A percentile compares a stretch with the other conserved stretches of the same genome.
These are phyloP conservation scores for Suncus etruscus DNA, from an alignment of 2,113 vertebrate genomes.

Conservation along the genomic window DNA sequence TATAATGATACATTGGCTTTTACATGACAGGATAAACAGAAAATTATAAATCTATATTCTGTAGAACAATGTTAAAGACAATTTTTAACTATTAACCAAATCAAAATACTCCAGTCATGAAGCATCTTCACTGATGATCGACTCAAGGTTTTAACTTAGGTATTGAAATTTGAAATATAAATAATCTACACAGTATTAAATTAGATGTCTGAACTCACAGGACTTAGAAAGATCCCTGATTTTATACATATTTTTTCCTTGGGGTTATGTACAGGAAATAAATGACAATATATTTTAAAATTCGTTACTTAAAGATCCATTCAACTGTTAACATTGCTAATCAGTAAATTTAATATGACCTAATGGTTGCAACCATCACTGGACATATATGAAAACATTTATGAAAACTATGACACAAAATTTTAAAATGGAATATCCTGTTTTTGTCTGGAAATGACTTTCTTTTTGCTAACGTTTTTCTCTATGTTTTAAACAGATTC, in stretches of 20 bases:
- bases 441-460: constrained; percentile 8
- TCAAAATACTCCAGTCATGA: not conserved
- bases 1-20: not conserved
- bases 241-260: constrained; percentile 14
- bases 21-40: not conserved
- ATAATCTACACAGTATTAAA: not conserved
- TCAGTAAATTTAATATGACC: not conserved
- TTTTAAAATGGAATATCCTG: not conserved
- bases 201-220: not conserved
- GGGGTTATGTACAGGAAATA: not conserved
- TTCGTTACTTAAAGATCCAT: not conserved
- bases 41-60: not conserved
- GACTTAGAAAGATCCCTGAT: not conserved
- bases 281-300: not conserved
- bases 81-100: not conserved
- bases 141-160: not conserved
- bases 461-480: not conserved
- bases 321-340: not conserved
- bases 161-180: not conserved
- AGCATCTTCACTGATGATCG: not conserved
- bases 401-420: not conserved
- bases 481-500: constrained; percentile 26
- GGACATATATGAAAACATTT: constrained; percentile 30
- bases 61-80: not conserved
- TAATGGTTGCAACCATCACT: not conserved